Evolutionary conservation across 2,113 vertebrate species (phyloP).

Genomic region (Ploceus nigricollis): DNA sequence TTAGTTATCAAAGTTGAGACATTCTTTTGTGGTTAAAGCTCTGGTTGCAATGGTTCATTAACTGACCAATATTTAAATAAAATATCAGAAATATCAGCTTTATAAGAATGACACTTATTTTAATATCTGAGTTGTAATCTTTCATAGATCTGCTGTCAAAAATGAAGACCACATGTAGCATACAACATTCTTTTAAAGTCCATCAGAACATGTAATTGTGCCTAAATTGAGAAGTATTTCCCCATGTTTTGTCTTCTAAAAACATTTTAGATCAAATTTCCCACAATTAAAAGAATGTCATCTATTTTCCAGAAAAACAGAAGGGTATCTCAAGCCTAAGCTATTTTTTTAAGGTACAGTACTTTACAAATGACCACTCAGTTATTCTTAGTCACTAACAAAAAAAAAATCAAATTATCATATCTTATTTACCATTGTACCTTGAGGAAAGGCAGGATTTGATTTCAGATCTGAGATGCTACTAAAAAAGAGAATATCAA

Average conservation of each 20-base stretch:
- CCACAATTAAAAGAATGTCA: neutral
- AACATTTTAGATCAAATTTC: neutral
- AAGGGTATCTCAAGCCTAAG: neutral
- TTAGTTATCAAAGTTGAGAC: neutral
- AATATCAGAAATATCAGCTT: neutral
- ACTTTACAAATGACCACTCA: neutral
- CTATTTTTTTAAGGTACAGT: neutral
- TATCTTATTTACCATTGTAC: neutral
- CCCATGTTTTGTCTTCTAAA: neutral
- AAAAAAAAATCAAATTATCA: neutral
- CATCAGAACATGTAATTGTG: neutral
- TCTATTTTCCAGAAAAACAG: neutral
- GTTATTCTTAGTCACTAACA: neutral
- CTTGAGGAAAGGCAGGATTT: neutral
- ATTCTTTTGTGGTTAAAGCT: neutral
- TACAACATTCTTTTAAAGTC: neutral
- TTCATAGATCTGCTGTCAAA: neutral
- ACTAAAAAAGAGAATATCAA: neutral
- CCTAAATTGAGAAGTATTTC: neutral
- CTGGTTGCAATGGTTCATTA: neutral
- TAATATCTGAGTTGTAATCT: neutral
- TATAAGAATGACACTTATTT: neutral
- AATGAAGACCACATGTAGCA: neutral
- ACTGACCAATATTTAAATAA: neutral
- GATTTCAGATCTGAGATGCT: neutral